phyloP scores from a whole-genome alignment of 2,113 vertebrate genomes.

The Crocuta crocuta region DNA sequence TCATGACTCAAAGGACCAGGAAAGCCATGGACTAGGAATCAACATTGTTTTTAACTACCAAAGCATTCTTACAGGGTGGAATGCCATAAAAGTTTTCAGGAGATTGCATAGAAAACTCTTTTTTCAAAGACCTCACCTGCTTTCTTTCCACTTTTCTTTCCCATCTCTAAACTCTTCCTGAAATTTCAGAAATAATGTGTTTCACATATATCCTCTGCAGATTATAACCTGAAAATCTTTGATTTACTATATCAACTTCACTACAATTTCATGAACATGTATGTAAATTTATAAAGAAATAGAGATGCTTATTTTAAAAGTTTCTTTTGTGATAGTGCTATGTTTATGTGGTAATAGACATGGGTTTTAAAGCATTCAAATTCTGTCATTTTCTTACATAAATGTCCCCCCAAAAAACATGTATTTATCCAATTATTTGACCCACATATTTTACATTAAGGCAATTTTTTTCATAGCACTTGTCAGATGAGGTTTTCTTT shows the following conservation, averaged over 20 bases:
- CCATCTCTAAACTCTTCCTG: not conserved
- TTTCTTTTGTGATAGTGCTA: not conserved
- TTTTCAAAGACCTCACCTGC: not conserved
- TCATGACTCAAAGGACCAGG: not conserved
- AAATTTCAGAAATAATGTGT: not conserved
- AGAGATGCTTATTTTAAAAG: not conserved
- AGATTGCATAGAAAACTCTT: not conserved
- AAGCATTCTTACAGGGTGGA: not conserved
- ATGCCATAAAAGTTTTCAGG: not conserved
- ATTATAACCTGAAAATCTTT: constrained; percentile 13
- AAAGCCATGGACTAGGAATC: not conserved
- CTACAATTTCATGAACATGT: constrained; percentile 30
- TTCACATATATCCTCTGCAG: not conserved
- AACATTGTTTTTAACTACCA: constrained; percentile 22
- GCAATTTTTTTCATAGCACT: constrained; percentile 5
- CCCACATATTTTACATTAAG: not conserved
- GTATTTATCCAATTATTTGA: not conserved
- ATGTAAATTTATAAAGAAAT: constrained; percentile 46
- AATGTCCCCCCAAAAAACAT: not conserved
- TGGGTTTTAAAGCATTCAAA: not conserved
- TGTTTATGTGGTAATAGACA: constrained; percentile 21
- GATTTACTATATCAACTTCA: not conserved
- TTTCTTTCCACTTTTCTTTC: not conserved
- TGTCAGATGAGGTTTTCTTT: not conserved
- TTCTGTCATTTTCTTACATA: constrained; percentile 44